phyloP scores from a whole-genome alignment of 2,797 vertebrate species.

The Furcifer pardalis region DNA sequence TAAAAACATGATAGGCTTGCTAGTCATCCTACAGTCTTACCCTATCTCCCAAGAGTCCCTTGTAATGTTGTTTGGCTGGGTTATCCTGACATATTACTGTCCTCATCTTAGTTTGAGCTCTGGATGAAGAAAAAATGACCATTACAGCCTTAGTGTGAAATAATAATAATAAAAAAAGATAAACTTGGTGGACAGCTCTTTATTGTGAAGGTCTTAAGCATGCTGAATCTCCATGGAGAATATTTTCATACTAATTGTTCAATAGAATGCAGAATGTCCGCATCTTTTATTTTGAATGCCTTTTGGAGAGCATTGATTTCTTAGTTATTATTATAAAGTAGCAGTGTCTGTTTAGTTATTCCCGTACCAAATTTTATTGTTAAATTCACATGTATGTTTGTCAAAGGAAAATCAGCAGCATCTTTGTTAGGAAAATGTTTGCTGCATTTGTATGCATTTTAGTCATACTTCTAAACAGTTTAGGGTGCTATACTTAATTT shows the following conservation, averaged over 20 bases:
- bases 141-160: not conserved
- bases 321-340: not conserved
- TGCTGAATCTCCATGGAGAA: not conserved
- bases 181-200: not conserved
- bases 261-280: constrained; percentile 7
- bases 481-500: not conserved
- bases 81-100: not conserved
- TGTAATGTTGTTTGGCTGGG: not conserved
- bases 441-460: not conserved
- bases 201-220: not conserved
- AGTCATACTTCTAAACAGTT: not conserved
- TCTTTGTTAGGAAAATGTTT: constrained; percentile 63
- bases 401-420: constrained; percentile 32
- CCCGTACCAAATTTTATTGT: constrained; percentile 17
- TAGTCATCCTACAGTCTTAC: too few species aligned
- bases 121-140: not conserved
- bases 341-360: constrained; percentile 1
- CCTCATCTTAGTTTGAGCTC: not conserved
- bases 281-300: not conserved
- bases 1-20: too few species aligned
- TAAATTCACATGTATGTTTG: constrained; percentile 56
- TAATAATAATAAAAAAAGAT: not conserved
- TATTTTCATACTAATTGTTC: constrained; percentile 10
- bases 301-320: not conserved
- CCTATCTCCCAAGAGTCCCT: not conserved